phyloP scores from a whole-genome alignment of 2,113 vertebrate genomes.

The Brachypteracias leptosomus region DNA sequence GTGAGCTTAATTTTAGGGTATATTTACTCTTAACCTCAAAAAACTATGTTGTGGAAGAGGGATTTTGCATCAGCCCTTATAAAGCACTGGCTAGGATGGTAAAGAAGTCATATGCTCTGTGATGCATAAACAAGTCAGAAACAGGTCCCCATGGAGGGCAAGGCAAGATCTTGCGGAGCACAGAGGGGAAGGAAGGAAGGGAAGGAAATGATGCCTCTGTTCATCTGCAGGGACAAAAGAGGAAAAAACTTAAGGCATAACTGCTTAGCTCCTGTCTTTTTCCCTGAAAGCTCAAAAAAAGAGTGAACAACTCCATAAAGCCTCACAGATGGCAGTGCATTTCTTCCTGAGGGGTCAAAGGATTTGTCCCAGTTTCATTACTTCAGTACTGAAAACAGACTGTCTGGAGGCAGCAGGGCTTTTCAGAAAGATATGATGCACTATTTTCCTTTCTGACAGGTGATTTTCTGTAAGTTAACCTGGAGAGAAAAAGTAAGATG shows the following conservation, averaged over 20 bases:
- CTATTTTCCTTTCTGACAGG: neutral
- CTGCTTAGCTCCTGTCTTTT: neutral
- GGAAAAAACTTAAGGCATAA: neutral
- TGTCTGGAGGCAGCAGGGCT: neutral
- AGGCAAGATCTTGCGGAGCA: neutral
- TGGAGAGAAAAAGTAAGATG: neutral
- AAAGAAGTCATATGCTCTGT: neutral
- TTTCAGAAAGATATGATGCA: neutral
- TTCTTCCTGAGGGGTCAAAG: neutral
- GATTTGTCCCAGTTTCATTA: neutral
- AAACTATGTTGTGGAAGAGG: neutral
- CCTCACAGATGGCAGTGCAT: neutral
- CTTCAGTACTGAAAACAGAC: neutral
- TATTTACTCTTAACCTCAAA: neutral
- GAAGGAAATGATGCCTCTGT: neutral
- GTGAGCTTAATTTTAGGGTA: neutral
- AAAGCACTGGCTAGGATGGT: neutral
- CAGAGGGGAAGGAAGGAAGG: accelerated
- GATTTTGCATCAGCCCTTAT: neutral
- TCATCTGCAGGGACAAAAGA: neutral
- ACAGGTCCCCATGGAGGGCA: neutral
- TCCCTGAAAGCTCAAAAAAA: neutral
- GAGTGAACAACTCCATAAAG: neutral
- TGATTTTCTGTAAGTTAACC: neutral
- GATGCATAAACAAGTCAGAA: neutral